Evolutionary conservation across 2,888 invertebrate species (phyloP).

Genomic region (Halictus quadricinctus): DNA sequence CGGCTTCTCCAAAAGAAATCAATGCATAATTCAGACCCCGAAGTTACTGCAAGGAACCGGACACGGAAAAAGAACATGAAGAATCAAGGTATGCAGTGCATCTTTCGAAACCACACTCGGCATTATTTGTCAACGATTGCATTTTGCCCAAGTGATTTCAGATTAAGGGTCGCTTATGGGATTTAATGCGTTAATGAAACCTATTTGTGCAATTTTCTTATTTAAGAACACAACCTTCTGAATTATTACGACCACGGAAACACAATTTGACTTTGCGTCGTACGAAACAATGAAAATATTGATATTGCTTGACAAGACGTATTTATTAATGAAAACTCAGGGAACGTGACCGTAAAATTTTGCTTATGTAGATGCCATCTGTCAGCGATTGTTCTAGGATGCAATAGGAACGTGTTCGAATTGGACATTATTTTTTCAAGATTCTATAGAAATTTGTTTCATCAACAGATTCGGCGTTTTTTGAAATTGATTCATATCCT

Average conservation of each 20-base stretch:
- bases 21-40: constrained; percentile 19
- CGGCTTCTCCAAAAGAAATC: not conserved
- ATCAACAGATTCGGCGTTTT: not conserved
- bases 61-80: constrained; percentile 2
- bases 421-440: not conserved
- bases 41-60: not conserved
- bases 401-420: not conserved
- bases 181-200: not conserved
- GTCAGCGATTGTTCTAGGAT: not conserved
- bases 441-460: not conserved
- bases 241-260: not conserved
- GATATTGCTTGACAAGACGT: not conserved
- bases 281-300: not conserved
- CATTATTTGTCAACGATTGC: constrained; percentile 9
- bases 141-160: constrained; percentile 24
- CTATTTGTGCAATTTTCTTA: constrained; percentile 7
- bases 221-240: not conserved
- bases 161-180: not conserved
- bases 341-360: not conserved
- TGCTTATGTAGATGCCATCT: not conserved
- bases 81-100: not conserved
- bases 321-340: not conserved
- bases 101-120: not conserved
- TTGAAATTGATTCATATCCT: not conserved
- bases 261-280: not conserved